Percentiles rank a stretch among this genome's conserved stretches.
Conservation (phyloP, 2,888 invertebrate species). For the Rhingia rostrata region DNA sequence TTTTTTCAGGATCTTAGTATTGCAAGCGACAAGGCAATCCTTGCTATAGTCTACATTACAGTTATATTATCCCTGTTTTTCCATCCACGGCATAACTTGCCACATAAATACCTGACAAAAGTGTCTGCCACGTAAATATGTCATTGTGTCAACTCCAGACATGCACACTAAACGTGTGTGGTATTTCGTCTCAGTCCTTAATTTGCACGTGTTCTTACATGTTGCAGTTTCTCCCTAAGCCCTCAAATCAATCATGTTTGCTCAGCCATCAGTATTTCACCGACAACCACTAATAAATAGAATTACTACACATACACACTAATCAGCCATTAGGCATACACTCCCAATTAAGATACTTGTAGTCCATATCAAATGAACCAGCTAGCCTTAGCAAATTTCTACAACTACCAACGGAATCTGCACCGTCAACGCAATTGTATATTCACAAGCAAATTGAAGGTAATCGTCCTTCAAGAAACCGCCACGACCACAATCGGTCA, state of each 20-base stretch:
- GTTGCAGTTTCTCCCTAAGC: background rate
- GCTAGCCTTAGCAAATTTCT: constrained; percentile 52
- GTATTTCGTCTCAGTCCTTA: background rate
- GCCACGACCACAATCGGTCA: constrained; percentile 54
- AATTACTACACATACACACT: constrained; percentile 35
- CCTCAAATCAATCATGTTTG: constrained; percentile 34
- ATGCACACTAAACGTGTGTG: background rate
- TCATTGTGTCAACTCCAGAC: background rate
- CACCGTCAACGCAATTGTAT: constrained; percentile 46
- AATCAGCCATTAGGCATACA: constrained; percentile 23
- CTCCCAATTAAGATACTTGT: constrained; percentile 23
- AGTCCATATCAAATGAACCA: constrained; percentile 24
- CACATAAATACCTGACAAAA: too few relatives aligned
- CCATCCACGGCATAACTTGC: too few relatives aligned
- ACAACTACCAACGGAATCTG: constrained; percentile 32
- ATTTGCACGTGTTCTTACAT: background rate
- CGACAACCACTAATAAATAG: constrained; percentile 57
- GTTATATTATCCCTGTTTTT: too few relatives aligned
- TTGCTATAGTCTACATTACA: too few relatives aligned
- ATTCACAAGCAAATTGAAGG: constrained; percentile 52
- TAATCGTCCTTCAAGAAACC: constrained; percentile 57
- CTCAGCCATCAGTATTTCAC: constrained; percentile 10
- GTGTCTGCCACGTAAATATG: too few relatives aligned
- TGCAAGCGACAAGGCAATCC: too few relatives aligned
- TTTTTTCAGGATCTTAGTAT: too few relatives aligned